Base-by-base conservation (phyloP, 2,797 vertebrate genomes). In the Coreius guichenoti region DNA sequence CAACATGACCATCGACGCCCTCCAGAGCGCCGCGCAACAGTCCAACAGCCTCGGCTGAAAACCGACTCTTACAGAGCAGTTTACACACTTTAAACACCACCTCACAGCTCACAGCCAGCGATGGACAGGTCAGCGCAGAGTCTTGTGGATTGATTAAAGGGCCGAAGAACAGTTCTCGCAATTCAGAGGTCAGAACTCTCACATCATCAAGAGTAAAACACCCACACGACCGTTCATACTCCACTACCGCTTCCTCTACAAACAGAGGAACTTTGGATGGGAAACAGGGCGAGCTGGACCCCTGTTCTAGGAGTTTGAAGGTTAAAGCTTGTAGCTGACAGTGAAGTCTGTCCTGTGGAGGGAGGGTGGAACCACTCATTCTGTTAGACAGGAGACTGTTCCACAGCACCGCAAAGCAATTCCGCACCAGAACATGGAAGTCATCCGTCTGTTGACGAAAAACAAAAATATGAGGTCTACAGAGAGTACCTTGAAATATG, bases 381-480 rank as follows among this genome's bases (percentile, higher is more conserved):
- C 61, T 78, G 0, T 92, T 89, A 0, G 92, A 92, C 0, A 93
- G 88, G 47, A 88, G 4, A 68, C 89, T 85, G 1, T 91, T 96
- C 98, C 98, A 98, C 14, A 99, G 91, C 0, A 96, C 89, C 0
- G 94, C 90, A 82, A 98, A 99, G 68, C 94, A 92, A 88, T 94
- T 94, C 12, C 87, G 91, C 47, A 93, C 88, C 0, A 99, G 76
- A 4, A 92, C 86, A 0, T 26, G 72, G 78, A 95, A 96, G 58
- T 97, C 95, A 31, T 94, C 90, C 45, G 16, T 89, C 95, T 96
- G 74, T 17, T 78, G 29, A 86, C 3, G 84, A 3, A 85, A 65
- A 5, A 70, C 0, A 51, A 9, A 21, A 81, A 83, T 0, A 63
- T 36, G 0, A 85, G 5, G 16, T 45, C 23, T 36, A 13, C 2